Conservation (phyloP, 2,113 vertebrate species). For the Triplophysa siluroides region DNA sequence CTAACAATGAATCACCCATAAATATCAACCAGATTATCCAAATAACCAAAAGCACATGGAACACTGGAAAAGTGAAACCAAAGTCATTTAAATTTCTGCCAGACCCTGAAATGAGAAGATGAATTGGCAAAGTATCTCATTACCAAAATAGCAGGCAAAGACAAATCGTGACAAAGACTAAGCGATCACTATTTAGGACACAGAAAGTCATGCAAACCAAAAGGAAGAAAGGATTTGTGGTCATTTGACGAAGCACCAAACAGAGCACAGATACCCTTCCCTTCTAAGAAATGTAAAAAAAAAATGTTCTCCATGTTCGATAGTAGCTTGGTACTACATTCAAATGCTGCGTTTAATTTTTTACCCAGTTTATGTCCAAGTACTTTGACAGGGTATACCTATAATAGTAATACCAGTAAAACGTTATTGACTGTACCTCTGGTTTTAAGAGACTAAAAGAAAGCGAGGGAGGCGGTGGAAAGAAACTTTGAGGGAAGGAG, state of each 20-base stretch:
- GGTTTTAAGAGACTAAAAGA: background rate
- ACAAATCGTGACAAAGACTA: background rate
- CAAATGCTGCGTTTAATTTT: background rate
- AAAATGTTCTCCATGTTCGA: background rate
- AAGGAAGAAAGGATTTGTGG: background rate
- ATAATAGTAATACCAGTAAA: background rate
- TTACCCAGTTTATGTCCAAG: too few species aligned
- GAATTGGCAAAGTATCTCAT: conserved; percentile 19
- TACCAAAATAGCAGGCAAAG: conserved; percentile 14
- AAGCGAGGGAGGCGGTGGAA: background rate
- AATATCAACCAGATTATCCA: conserved; percentile 17
- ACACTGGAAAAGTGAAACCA: background rate
- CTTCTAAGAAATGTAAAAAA: background rate
- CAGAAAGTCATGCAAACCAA: background rate
- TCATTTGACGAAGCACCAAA: background rate
- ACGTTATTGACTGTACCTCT: background rate
- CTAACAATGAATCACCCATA: background rate
- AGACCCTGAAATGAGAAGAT: conserved; percentile 15
- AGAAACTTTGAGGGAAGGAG: conserved; percentile 1
- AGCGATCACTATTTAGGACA: background rate
- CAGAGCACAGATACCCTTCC: background rate
- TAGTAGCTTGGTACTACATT: background rate
- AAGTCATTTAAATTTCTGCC: conserved; percentile 2
- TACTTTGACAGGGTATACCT: background rate
- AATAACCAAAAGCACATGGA: conserved; percentile 26